Evolutionary conservation across 2,797 vertebrate genomes (phyloP), one percentile per base, ranked within the genome.

Genomic region (Hozukius guyotensis): DNA sequence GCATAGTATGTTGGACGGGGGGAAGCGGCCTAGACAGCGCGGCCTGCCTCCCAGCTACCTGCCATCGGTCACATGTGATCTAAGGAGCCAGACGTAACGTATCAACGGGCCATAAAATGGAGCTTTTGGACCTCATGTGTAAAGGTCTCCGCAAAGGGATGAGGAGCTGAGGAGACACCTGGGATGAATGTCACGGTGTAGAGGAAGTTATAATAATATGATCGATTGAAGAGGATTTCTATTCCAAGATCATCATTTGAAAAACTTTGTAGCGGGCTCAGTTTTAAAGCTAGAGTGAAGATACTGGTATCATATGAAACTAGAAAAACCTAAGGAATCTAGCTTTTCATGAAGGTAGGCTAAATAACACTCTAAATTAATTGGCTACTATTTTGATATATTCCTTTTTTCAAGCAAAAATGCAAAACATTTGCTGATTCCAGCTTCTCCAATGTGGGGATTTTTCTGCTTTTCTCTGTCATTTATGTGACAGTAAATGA

Each of bases 51-150:
- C 25, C 6, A 38, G 87, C 84, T 81, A 89, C 89, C 79, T 80
- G 85, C 62, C 85, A 72, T 83, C 76, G 38, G 80, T 88, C 82
- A 84, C 70, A 67, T 71, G 84, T 74, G 75, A 89, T 80, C 66
- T 65, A 16, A 34, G 75, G 16, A 64, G 71, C 56, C 71, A 22
- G 25, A 60, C 4, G 38, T 42, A 42, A 22, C 20, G 2, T 64
- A 61, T 63, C 56, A 63, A 57, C 13, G 4, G 60, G 61, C 62
- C 27, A 59, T 62, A 60, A 82, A 78, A 79, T 5, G 34, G 22
- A 64, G 61, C 49, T 18, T 64, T 31, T 62, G 27, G 22, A 42
- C 25, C 25, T 7, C 10, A 53, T 25, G 63, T 55, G 16, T 8
- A 62, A 62, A 71, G 49, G 38, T 77, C 53, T 64, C 32, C 34